Evolutionary conservation across 2,888 invertebrate genomes (phyloP), one percentile per base, ranked within the genome.

Genomic region (Archaeoteleia sp.): DNA sequence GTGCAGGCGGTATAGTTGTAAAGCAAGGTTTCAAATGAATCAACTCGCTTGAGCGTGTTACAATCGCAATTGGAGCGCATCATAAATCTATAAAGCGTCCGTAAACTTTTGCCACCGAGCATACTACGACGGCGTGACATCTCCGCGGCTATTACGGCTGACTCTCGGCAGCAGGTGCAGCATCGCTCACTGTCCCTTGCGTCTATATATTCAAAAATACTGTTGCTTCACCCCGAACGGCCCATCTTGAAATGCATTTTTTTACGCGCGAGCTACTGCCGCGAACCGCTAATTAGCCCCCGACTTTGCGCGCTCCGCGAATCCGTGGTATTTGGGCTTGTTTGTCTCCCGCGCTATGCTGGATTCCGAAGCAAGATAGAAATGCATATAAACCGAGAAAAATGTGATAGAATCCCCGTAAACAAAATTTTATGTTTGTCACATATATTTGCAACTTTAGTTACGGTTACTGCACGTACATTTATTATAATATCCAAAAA

Each of bases 121-220:
- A 76, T 78, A 77, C 75, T 57, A 62, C 37, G 61, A 60, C 49
- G 42, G 67, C 71, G 74, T 79, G 82, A 82, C 82, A 80, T 78
- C 73, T 77, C 75, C 62, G 74, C 72, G 71, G 79, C 82, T 82
- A 83, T 83, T 82, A 82, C 76, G 72, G 40, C 53, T 81, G 82
- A 83, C 79, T 82, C 79, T 71, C 51, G 67, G 69, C 73, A 77
- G 80, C 83, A 83, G 83, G 83, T 83, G 83, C 78, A 80, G 76
- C 82, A 83, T 83, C 81, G 81, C 82, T 83, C 83, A 83, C 80
- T 82, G 82, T 82, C 82, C 76, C 67, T 74, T 67, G 74, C 53
- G 67, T 74, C 77, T 80, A 82, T 80, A 77, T 78, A 81, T 81
- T 79, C 80, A 79, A 79, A 79, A 79, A 80, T 76, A 70, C 48